phyloP scores from a whole-genome alignment of 2,888 invertebrate genomes.

The Anthophora plumipes region DNA sequence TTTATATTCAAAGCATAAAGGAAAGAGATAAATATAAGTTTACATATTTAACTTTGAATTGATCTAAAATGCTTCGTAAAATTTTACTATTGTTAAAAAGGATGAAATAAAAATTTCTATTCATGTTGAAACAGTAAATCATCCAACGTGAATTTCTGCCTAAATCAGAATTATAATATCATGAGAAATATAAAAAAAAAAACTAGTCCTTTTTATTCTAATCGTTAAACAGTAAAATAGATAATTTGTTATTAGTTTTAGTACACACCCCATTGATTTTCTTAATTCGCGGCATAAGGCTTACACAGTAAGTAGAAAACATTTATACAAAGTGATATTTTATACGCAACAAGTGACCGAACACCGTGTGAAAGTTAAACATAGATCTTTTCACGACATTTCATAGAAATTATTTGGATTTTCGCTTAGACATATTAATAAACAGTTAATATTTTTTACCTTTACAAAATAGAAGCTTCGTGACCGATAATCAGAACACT shows the following conservation, averaged over 20 bases:
- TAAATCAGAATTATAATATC: no score
- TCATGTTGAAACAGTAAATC: background rate
- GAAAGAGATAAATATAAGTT: no score
- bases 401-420: slow-evolving; percentile 66
- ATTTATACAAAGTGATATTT: background rate
- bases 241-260: background rate
- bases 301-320: slow-evolving; percentile 19
- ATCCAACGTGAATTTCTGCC: background rate
- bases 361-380: slow-evolving; percentile 17
- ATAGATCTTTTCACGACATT: slow-evolving; percentile 52
- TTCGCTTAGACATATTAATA: slow-evolving; percentile 52
- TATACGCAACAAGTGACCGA: background rate
- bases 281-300: slow-evolving; percentile 21
- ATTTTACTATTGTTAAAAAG: no score
- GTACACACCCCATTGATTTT: background rate
- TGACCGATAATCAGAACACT: slow-evolving; percentile 29
- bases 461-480: slow-evolving; percentile 34
- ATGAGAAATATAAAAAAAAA: background rate
- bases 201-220: background rate
- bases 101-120: background rate
- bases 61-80: no score
- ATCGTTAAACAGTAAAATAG: background rate
- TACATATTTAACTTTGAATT: no score
- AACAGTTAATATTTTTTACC: slow-evolving; percentile 15
- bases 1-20: no score